A percentile compares a stretch with the other conserved stretches of the same genome.
These are phyloP conservation scores for Himalopsyche anomala DNA, from an alignment of 2,888 invertebrate genomes.

Conservation along the genomic window DNA sequence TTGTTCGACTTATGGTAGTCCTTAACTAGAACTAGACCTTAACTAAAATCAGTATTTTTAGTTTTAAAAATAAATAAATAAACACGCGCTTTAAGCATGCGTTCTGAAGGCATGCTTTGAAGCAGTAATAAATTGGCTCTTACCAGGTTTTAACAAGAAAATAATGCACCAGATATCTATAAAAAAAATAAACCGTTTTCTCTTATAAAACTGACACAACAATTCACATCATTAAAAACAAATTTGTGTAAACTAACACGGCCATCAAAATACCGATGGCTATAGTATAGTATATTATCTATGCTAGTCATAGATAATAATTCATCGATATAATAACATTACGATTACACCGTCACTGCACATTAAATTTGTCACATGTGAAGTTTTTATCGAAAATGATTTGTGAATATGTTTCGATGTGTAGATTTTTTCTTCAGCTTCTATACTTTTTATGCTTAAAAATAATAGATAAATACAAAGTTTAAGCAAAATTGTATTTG, in stretches of 20 bases:
- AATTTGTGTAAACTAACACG: not conserved
- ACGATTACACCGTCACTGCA: too few species aligned
- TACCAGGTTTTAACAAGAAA: not conserved
- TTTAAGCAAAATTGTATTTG: too few species aligned
- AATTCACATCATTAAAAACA: slow-evolving; percentile 12
- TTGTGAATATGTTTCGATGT: too few species aligned
- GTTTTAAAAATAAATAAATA: slow-evolving; percentile 26
- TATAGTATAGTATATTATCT: not conserved
- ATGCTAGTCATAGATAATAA: too few species aligned
- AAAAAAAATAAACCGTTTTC: slow-evolving; percentile 29
- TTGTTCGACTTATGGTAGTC: not conserved
- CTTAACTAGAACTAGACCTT: too few species aligned
- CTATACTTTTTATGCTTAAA: too few species aligned
- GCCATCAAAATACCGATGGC: not conserved
- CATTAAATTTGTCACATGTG: too few species aligned
- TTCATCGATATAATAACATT: too few species aligned
- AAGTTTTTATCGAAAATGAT: too few species aligned
- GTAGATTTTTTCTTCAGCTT: too few species aligned
- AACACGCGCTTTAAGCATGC: slow-evolving; percentile 35
- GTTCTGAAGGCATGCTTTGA: not conserved
- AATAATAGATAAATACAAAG: too few species aligned
- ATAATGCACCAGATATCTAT: not conserved
- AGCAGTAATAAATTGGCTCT: not conserved
- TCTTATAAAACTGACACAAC: slow-evolving; percentile 12
- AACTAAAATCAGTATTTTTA: not conserved